Conservation (phyloP, 1,140 invertebrate species). For the Drosophila guanche region DNA sequence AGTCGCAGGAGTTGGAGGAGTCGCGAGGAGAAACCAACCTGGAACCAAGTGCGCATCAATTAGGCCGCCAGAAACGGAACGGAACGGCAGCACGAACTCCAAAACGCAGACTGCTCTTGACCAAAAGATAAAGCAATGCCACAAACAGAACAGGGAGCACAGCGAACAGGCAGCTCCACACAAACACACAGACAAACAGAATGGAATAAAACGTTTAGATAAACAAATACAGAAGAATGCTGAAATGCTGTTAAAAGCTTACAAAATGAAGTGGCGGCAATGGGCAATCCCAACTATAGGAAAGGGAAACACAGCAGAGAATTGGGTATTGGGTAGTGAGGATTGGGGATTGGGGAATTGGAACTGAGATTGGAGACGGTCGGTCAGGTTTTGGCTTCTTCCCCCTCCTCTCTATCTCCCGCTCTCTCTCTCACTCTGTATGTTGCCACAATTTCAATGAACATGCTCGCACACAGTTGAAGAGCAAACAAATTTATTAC, state of each 20-base stretch:
- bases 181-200: constrained; percentile 50
- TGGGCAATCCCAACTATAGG: constrained; percentile 30
- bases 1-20: not conserved
- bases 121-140: constrained; percentile 60
- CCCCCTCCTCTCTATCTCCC: not conserved
- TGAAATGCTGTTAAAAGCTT: constrained; percentile 79
- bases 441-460: constrained; percentile 72
- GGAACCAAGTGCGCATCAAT: constrained; percentile 72
- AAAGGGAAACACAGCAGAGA: constrained; percentile 30
- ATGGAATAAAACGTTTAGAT: constrained; percentile 79
- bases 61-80: constrained; percentile 59
- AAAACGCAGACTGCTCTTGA: constrained; percentile 21
- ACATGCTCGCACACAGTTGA: constrained; percentile 78
- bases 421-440: not conserved
- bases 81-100: constrained; percentile 74
- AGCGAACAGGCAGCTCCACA: constrained; percentile 42
- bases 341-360: constrained; percentile 32
- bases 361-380: constrained; percentile 21
- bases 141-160: constrained; percentile 16
- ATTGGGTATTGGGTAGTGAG: constrained; percentile 14
- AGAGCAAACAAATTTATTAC: constrained; percentile 82
- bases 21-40: constrained; percentile 5
- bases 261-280: constrained; percentile 76
- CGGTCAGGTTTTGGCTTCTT: constrained; percentile 12
- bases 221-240: constrained; percentile 80